Percentiles rank a stretch among this genome's conserved stretches.
Conservation (phyloP, 2,888 invertebrate species). For the Xylophagus ater region DNA sequence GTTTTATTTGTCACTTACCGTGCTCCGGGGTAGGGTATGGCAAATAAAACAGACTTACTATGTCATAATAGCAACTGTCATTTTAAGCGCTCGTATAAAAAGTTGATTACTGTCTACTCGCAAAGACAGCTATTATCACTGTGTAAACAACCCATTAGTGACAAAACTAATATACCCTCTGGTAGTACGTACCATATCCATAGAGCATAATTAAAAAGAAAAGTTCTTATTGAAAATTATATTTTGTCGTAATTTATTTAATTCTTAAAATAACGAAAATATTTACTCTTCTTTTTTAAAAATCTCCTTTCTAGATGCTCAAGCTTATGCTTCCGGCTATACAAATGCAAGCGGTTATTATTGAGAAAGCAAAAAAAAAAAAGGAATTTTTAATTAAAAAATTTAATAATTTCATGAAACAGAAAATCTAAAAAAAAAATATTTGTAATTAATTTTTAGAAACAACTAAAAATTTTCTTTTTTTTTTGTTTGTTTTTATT, state of each 20-base stretch:
- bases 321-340: constrained; percentile 37
- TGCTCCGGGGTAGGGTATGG: no score
- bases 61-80: no score
- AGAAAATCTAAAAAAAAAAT: not conserved
- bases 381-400: constrained; percentile 9
- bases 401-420: constrained; percentile 1
- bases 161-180: no score
- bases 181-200: no score
- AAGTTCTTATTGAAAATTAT: no score
- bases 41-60: no score
- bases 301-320: constrained; percentile 33
- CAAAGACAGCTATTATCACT: no score
- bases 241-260: not conserved
- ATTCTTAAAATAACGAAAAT: not conserved
- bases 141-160: no score
- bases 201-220: no score
- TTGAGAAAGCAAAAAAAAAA: constrained; percentile 18
- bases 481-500: constrained; percentile 1
- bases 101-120: no score
- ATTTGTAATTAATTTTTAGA: not conserved
- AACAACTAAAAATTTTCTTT: not conserved
- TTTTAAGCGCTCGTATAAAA: no score
- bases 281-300: constrained; percentile 6
- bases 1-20: no score
- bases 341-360: constrained; percentile 38